Evolutionary conservation across 2,888 invertebrate genomes (phyloP), one percentile per base, ranked within the genome.

Genomic region (Eurytoma adleriae): DNA sequence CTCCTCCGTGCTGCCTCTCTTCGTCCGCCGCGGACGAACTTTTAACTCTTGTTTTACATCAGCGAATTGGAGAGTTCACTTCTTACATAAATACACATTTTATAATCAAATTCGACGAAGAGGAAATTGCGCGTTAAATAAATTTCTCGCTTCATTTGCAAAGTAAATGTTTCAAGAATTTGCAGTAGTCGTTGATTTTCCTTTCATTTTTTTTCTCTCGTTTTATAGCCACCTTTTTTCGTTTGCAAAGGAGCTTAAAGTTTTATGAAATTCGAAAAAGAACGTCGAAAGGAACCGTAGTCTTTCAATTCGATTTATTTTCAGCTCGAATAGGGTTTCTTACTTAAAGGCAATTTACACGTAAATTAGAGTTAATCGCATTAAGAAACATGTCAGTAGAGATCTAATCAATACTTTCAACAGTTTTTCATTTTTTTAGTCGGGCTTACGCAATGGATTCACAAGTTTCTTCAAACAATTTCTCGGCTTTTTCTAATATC

Each of bases 101-200:
- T 84, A 85, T 85, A 86, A 85, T 85, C 83, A 83, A 86, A 83
- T 85, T 85, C 83, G 78, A 84, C 83, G 83, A 83, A 68, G 82
- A 83, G 83, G 82, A 84, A 84, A 85, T 85, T 83, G 83, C 16
- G 75, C 56, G 5, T 4, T 14, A 40, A n/a, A 24, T 59, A 57
- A 12, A 68, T 30, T 57, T 27, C 48, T 2, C 48, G 69, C 57
- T 64, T 64, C 57, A 66, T 78, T 66, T 78, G 14, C n/a, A 78
- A 71, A 50, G 66, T 67, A 72, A 67, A 78, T 59, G 18, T 2
- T 52, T 27, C 40, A 48, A 27, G 18, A 52, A 18, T 27, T 68
- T 24, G 40, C 40, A 40, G 40, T 59, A 40, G 16, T 67, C 54
- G 30, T 30, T 66, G 30, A 27, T 40, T 70, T 59, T 59, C 20